Evolutionary conservation across 30 jellyfish, hydroid and myxozoan genomes (phyloP).

Genomic region (Pelagia noctiluca): DNA sequence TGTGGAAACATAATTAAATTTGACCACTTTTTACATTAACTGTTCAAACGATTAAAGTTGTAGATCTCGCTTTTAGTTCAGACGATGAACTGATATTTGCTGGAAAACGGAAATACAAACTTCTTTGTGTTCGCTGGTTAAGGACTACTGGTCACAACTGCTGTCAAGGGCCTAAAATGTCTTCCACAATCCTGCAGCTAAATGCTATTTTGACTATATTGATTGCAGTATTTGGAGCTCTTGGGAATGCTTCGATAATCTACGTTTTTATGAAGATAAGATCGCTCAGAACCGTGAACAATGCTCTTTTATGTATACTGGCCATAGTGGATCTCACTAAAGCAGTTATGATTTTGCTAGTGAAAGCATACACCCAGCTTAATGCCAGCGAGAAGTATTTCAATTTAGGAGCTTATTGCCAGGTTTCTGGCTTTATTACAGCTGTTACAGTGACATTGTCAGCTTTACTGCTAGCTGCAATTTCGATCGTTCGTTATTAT

Average conservation of each 20-base stretch:
- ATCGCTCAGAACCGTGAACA: constrained; percentile 74
- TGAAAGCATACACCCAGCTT: constrained; percentile 51
- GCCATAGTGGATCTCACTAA: constrained; percentile 77
- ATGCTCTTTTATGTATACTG: constrained; percentile 56
- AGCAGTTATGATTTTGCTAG: constrained; percentile 60
- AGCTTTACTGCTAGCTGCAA: constrained; percentile 63
- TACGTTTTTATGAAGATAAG: constrained; percentile 48
- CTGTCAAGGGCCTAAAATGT: no score
- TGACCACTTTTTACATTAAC: no score
- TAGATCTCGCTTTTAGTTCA: no score
- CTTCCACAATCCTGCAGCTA: no score
- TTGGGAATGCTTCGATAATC: constrained; percentile 64
- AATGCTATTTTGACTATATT: no score
- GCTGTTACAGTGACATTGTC: constrained; percentile 53
- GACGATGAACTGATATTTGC: no score
- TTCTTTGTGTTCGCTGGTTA: no score
- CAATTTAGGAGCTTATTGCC: constrained; percentile 41
- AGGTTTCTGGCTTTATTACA: constrained; percentile 59
- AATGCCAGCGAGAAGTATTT: neutral
- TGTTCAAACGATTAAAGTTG: no score
- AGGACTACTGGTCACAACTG: no score
- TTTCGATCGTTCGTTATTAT: constrained; percentile 72
- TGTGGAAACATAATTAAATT: no score
- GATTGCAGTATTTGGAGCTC: no score
- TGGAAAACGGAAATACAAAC: no score